These are phyloP conservation scores for Drosophila quinaria DNA, from an alignment of 2,888 invertebrate genomes.

Conservation along the genomic window DNA sequence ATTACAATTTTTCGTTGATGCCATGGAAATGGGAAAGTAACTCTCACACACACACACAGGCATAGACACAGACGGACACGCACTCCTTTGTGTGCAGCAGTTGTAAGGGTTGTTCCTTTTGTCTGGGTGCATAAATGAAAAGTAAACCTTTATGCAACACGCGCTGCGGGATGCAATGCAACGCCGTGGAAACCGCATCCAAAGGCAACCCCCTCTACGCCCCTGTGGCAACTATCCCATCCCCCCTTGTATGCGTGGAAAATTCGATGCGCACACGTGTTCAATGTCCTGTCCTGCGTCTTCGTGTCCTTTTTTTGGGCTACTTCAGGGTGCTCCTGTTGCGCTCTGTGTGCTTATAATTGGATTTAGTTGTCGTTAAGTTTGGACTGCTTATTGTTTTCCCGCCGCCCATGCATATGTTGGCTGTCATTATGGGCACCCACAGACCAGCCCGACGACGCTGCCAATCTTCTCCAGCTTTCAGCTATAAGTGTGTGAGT, in stretches of 20 bases:
- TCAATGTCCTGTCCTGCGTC: conserved; percentile 26
- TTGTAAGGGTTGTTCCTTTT: conserved; percentile 72
- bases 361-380: conserved; percentile 79
- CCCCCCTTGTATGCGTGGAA: no score
- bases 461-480: conserved; percentile 43
- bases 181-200: conserved; percentile 51
- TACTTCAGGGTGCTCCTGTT: conserved; percentile 53
- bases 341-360: conserved; percentile 67
- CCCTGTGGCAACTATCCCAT: conserved; percentile 20
- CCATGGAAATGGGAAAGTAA: conserved; percentile 6
- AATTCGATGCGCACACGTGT: conserved; percentile 76
- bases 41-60: conserved; percentile 11
- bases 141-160: conserved; percentile 72
- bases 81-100: conserved; percentile 54
- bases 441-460: conserved; percentile 29
- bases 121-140: conserved; percentile 67
- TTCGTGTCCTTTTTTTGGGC: conserved; percentile 14
- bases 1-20: conserved; percentile 76
- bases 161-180: conserved; percentile 67
- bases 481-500: conserved; percentile 10
- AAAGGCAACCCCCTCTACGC: conserved; percentile 29
- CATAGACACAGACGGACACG: conserved; percentile 7
- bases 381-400: conserved; percentile 70
- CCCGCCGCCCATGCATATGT: conserved; percentile 64
- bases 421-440: conserved; percentile 64